A percentile compares a stretch with the other conserved stretches of the same genome.
Conservation (phyloP, 2,113 vertebrate species). For the Crotophaga sulcirostris region DNA sequence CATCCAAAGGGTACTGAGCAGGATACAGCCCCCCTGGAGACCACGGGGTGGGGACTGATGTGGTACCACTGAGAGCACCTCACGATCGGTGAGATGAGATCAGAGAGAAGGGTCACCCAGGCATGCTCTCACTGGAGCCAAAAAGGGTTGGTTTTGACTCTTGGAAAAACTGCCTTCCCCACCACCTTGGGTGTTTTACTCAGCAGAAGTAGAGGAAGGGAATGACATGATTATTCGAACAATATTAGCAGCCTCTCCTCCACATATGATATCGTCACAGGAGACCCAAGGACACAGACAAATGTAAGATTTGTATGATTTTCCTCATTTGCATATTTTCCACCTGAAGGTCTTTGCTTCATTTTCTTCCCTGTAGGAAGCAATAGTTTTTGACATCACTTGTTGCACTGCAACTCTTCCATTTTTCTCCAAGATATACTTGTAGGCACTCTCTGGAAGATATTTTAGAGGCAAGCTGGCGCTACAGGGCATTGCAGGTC, state of each 20-base stretch:
- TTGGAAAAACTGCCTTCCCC: background rate
- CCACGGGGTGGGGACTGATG: accelerated
- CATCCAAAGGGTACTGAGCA: accelerated
- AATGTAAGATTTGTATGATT: background rate
- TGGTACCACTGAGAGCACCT: background rate
- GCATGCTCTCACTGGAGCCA: accelerated
- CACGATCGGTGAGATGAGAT: too few species aligned
- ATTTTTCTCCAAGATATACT: background rate
- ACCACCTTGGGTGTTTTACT: background rate
- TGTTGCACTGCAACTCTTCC: background rate
- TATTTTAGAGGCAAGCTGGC: background rate
- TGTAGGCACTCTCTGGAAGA: background rate
- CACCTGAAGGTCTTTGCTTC: background rate
- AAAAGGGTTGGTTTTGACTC: background rate
- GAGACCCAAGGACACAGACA: background rate
- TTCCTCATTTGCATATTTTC: background rate
- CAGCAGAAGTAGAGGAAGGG: background rate
- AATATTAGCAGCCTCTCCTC: background rate
- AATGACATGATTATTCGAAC: background rate
- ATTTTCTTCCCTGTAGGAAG: background rate
- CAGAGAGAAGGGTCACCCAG: background rate
- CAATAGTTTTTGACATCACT: background rate
- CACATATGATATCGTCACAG: background rate
- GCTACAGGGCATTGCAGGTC: background rate
- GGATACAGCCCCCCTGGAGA: accelerated